phyloP scores from a whole-genome alignment of 2,888 invertebrate genomes.

The Gryllus longicercus region DNA sequence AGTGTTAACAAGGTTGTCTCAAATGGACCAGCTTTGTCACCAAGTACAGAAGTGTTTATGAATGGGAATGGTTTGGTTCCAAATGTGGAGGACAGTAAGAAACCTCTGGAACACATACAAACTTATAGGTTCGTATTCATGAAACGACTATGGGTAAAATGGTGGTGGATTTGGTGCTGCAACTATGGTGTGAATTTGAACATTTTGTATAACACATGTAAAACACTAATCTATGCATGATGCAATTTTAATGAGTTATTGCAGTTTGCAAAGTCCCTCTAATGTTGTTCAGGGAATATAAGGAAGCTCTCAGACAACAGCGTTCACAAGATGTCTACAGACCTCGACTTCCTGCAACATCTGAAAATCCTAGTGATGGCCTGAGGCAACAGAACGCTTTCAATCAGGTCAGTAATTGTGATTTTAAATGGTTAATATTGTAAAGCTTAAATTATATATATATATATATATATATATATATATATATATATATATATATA shows the following conservation, averaged over 20 bases:
- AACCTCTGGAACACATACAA: constrained; percentile 65
- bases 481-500: not conserved
- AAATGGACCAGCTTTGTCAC: constrained; percentile 34
- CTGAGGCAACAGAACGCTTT: constrained; percentile 24
- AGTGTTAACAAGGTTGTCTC: constrained; percentile 33
- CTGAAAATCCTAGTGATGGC: constrained; percentile 32
- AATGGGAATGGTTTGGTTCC: constrained; percentile 57
- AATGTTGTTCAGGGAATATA: constrained; percentile 66
- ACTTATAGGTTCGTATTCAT: constrained; percentile 64
- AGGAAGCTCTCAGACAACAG: constrained; percentile 83
- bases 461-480: not conserved
- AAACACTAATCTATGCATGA: not conserved
- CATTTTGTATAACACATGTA: not conserved
- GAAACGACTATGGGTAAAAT: not conserved
- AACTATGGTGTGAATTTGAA: not conserved
- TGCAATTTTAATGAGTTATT: not conserved
- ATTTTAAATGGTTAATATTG: not conserved
- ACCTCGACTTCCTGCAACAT: constrained; percentile 48
- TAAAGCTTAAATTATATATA: not conserved
- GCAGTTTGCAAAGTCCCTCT: constrained; percentile 17
- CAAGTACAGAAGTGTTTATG: constrained; percentile 41
- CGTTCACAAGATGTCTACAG: constrained; percentile 77
- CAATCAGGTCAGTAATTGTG: constrained; percentile 7
- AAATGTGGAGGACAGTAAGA: constrained; percentile 55
- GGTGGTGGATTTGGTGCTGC: constrained; percentile 4